Conservation (phyloP, 2,888 invertebrate species). For the Melitaea athalia region DNA sequence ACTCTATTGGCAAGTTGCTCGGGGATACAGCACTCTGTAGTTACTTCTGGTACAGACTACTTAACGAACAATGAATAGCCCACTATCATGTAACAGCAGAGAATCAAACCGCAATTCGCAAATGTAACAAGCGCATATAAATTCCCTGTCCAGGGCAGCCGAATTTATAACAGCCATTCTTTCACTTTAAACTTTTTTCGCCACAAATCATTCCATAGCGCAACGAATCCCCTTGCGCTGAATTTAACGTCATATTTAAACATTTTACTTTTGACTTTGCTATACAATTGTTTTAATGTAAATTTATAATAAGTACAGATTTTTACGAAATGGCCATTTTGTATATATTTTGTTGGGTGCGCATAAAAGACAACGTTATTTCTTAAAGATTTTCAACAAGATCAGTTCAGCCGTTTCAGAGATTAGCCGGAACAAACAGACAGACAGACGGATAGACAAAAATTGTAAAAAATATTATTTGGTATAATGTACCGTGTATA, state of each 20-base stretch:
- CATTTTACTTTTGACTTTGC: constrained; percentile 8
- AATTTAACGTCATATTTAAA: constrained; percentile 14
- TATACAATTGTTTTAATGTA: not conserved
- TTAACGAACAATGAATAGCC: not conserved
- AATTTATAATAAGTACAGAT: too few relatives aligned
- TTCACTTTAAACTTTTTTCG: constrained; percentile 4
- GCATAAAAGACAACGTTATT: too few relatives aligned
- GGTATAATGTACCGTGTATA: too few relatives aligned
- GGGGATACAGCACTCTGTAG: too few relatives aligned
- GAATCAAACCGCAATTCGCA: constrained; percentile 6
- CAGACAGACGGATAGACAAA: too few relatives aligned
- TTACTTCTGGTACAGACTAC: not conserved
- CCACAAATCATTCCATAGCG: constrained; percentile 11
- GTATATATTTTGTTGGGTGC: too few relatives aligned
- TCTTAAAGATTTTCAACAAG: too few relatives aligned
- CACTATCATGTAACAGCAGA: not conserved
- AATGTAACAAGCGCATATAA: constrained; percentile 9
- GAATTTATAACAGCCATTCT: constrained; percentile 19
- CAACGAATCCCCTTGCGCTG: constrained; percentile 4
- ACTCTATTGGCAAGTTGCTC: too few relatives aligned
- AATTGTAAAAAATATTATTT: too few relatives aligned
- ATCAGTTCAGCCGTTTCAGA: too few relatives aligned
- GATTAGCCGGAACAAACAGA: too few relatives aligned
- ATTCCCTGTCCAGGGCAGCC: constrained; percentile 10
- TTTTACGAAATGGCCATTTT: too few relatives aligned